Evolutionary conservation across 2,113 vertebrate species (phyloP), one percentile per base, ranked within the genome.

Genomic region (Otolemur garnettii): DNA sequence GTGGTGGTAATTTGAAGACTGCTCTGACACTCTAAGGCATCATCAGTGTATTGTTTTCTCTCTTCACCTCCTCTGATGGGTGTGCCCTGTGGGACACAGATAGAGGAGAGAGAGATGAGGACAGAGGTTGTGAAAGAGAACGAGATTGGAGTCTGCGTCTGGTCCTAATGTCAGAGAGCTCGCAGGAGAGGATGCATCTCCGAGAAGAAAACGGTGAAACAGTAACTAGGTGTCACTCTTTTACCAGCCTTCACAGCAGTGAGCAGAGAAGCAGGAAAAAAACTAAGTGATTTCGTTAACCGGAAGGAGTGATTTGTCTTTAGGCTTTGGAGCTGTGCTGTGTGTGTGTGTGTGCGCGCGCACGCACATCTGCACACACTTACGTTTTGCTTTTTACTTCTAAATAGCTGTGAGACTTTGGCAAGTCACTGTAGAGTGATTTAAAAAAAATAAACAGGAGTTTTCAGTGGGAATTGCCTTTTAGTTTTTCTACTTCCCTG

Each of bases 221-320:
- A 66, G 82, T 90, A 97, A 66, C 75, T 94, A 74, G 60, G 72
- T 97, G 90, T 97, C 96, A 93, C 28, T 96, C 59, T 98, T 94
- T 89, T 55, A 78, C 84, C 93, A 97, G 0, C 24, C 71, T 93
- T 95, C 81, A 2, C 30, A 60, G 66, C 57, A 38, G 60, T 19
- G 77, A 96, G 89, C 42, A 83, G 77, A 96, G 62, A 95, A 59
- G 42, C 1, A 90, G 28, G 33, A 30, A 71, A 33, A 69, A 59
- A 45, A 30, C 55, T 79, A 91, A 79, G 93, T 35, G 62, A 64
- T 94, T 97, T 95, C 53, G 7, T 66, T 80, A 90, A 75, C 2
- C 30, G 78, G 75, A 19, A 50, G 84, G 69, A 93, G 53, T 35
- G 45, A 50, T 92, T 42, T 64, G 86, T 66, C 17, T 74, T 35